A percentile compares a stretch with the other conserved stretches of the same genome.
Conservation (phyloP, 2,888 invertebrate genomes). For the Callyntrura sp. region DNA sequence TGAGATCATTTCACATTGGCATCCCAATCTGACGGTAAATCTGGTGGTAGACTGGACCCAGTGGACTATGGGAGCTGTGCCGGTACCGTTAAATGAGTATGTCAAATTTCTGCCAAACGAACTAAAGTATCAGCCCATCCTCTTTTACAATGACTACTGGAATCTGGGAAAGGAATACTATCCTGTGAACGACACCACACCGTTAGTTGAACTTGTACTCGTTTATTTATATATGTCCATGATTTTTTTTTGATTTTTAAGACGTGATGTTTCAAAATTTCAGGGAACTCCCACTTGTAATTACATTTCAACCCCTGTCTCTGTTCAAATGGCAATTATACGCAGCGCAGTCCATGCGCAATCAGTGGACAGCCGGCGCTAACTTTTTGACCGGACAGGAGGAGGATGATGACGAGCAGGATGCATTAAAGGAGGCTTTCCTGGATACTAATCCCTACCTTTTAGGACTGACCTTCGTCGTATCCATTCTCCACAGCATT, state of each 20-base stretch:
- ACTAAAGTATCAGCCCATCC: constrained; percentile 95
- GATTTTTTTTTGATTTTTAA: too few species aligned
- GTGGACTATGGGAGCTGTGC: constrained; percentile 96
- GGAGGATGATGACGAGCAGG: constrained; percentile 94
- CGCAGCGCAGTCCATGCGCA: constrained; percentile 97
- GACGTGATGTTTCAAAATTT: too few species aligned
- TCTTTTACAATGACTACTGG: constrained; percentile 99
- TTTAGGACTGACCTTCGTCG: constrained; percentile 94
- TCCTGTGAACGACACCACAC: constrained; percentile 94
- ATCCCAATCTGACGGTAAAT: constrained; percentile 98
- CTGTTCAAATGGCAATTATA: constrained; percentile 99
- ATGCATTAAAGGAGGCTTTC: constrained; percentile 96
- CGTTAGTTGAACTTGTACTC: too few species aligned
- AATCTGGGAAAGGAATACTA: constrained; percentile 98
- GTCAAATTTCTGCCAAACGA: constrained; percentile 95
- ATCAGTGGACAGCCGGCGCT: constrained; percentile 90
- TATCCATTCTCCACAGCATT: constrained; percentile 98
- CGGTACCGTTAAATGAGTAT: constrained; percentile 90
- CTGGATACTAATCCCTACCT: constrained; percentile 99
- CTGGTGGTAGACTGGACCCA: constrained; percentile 97
- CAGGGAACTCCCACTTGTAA: constrained; percentile 87
- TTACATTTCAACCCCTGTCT: constrained; percentile 95
- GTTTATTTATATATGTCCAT: too few species aligned
- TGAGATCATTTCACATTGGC: constrained; percentile 99
- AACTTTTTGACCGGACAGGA: constrained; percentile 88